Percentiles rank a stretch among this genome's conserved stretches.
Conservation (phyloP, 1,140 invertebrate genomes). For the Lycorma delicatula region DNA sequence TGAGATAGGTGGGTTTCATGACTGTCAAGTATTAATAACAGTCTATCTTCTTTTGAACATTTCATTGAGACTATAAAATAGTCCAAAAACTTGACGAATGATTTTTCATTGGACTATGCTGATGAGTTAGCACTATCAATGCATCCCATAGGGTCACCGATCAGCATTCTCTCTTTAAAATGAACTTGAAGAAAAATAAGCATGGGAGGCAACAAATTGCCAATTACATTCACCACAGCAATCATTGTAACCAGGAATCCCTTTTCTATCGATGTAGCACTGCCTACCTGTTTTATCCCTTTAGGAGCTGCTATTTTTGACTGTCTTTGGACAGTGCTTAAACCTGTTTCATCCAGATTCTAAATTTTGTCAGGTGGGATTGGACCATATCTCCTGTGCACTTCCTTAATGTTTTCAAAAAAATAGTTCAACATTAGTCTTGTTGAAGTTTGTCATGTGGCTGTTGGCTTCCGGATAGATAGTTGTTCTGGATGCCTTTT, state of each 20-base stretch:
- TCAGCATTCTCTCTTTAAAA: slow-evolving; percentile 28
- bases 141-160: slow-evolving; percentile 29
- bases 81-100: slow-evolving; percentile 17
- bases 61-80: slow-evolving; percentile 27
- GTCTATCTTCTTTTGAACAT: slow-evolving; percentile 29
- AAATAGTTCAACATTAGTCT: too few species aligned
- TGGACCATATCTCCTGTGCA: too few species aligned
- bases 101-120: slow-evolving; percentile 10
- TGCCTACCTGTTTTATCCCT: slow-evolving; percentile 29
- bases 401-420: too few species aligned
- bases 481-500: too few species aligned
- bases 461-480: too few species aligned
- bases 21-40: slow-evolving; percentile 37
- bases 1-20: slow-evolving; percentile 34
- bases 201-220: slow-evolving; percentile 30
- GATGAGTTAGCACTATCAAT: slow-evolving; percentile 11
- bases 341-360: slow-evolving; percentile 30
- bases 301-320: slow-evolving; percentile 29
- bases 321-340: slow-evolving; percentile 30
- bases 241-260: slow-evolving; percentile 29
- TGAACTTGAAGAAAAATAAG: slow-evolving; percentile 32
- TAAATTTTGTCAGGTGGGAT: too few species aligned
- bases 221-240: slow-evolving; percentile 25
- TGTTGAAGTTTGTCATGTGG: too few species aligned
- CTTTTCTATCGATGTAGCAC: slow-evolving; percentile 26